Conservation (phyloP, 2,888 invertebrate genomes). For the Nymphalis polychloros region DNA sequence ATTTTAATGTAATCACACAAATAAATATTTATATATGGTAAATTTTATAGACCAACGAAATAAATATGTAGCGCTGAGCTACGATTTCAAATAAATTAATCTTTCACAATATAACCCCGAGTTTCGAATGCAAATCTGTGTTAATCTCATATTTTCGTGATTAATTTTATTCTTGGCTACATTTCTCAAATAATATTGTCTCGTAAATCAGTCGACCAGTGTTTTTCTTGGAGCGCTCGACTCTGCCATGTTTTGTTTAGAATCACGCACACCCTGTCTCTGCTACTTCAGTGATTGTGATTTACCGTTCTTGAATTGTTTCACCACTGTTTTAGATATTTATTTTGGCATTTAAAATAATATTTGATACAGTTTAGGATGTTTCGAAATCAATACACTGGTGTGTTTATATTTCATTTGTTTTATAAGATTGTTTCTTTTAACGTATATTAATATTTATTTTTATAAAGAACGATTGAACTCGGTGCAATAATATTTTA, state of each 20-base stretch:
- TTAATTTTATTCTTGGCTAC: constrained; percentile 75
- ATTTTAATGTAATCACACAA: no score
- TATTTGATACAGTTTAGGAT: constrained; percentile 32
- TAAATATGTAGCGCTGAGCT: neutral
- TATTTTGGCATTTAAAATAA: constrained; percentile 47
- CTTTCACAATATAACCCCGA: constrained; percentile 35
- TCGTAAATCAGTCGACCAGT: constrained; percentile 77
- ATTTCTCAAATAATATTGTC: constrained; percentile 77
- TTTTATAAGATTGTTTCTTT: neutral
- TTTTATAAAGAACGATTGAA: neutral
- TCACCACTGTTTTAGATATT: constrained; percentile 51
- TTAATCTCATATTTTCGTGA: constrained; percentile 67
- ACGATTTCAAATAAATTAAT: constrained; percentile 28
- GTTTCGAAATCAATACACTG: constrained; percentile 6
- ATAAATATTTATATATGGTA: neutral
- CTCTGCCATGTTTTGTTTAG: constrained; percentile 75
- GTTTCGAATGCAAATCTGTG: constrained; percentile 59
- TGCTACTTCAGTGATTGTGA: constrained; percentile 66
- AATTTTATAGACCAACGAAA: no score
- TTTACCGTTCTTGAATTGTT: constrained; percentile 67
- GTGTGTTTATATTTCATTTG: neutral
- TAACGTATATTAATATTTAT: neutral
- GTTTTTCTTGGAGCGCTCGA: constrained; percentile 77
- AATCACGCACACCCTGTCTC: constrained; percentile 77
- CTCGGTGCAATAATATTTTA: no score